Conservation (phyloP, 2,797 vertebrate species). For the Sternarchorhynchus goeldii region DNA sequence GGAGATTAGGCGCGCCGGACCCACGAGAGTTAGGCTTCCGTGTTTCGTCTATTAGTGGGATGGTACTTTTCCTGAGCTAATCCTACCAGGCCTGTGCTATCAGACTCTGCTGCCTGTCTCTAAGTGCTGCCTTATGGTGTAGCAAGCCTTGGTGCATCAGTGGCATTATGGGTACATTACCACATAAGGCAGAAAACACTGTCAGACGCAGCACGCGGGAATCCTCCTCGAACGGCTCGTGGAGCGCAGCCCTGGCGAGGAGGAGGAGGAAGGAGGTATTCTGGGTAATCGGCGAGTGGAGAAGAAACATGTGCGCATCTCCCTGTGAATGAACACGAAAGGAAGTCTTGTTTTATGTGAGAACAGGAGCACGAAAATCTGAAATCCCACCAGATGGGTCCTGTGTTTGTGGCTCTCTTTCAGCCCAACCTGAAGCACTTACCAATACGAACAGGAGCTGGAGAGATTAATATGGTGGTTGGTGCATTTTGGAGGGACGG, state of each 20-base stretch:
- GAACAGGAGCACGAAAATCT: conserved; percentile 48
- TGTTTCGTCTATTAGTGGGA: conserved; percentile 74
- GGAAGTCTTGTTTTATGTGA: not conserved
- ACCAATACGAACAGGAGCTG: conserved; percentile 74
- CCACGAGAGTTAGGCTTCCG: conserved; percentile 70
- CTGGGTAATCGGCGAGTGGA: conserved; percentile 61
- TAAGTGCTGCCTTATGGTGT: conserved; percentile 74
- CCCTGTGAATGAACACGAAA: conserved; percentile 37
- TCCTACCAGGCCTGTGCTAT: conserved; percentile 76
- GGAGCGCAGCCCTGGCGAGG: conserved; percentile 59
- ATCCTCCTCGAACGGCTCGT: conserved; percentile 58
- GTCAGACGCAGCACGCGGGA: conserved; percentile 54
- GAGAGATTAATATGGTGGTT: conserved; percentile 76
- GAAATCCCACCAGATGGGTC: conserved; percentile 70
- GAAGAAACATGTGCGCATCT: conserved; percentile 51
- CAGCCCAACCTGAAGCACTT: conserved; percentile 79
- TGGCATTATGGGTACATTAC: conserved; percentile 74
- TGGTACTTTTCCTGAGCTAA: conserved; percentile 77
- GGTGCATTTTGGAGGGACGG: conserved; percentile 80
- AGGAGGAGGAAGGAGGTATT: conserved; percentile 58
- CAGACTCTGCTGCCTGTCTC: conserved; percentile 69
- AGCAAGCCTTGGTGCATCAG: conserved; percentile 69
- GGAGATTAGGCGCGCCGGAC: conserved; percentile 66
- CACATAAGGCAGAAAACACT: conserved; percentile 73
- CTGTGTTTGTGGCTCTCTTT: conserved; percentile 46